A percentile compares a stretch with the other conserved stretches of the same genome.
These are phyloP conservation scores for Saturnia pavonia DNA, from an alignment of 2,888 invertebrate genomes.

Conservation along the genomic window DNA sequence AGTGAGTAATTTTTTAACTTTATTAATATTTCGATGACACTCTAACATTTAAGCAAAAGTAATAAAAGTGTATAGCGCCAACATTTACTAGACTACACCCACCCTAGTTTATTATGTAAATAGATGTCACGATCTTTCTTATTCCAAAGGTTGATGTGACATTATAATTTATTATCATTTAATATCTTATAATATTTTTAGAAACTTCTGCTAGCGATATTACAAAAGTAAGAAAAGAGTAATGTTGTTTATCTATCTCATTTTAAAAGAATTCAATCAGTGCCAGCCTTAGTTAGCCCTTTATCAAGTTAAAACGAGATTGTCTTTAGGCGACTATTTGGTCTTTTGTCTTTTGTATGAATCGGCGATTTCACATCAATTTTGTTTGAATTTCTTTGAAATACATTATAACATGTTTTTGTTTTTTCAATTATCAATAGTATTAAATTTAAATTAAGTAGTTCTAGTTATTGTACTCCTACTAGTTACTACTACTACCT, in stretches of 20 bases:
- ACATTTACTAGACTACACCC: neutral
- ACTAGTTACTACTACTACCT: no score
- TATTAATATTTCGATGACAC: neutral
- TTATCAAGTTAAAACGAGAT: no score
- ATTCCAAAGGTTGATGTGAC: neutral
- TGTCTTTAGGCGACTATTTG: no score
- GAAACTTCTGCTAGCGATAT: neutral
- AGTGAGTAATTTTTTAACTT: neutral
- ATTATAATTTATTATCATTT: neutral
- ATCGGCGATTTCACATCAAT: no score
- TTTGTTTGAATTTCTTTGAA: no score
- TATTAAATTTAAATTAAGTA: no score
- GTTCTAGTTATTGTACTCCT: no score
- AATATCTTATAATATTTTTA: neutral
- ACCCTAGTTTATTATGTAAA: constrained; percentile 9
- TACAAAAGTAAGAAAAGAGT: neutral
- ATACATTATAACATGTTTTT: no score
- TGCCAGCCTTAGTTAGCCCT: no score
- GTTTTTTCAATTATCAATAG: no score
- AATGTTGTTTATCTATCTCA: neutral
- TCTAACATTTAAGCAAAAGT: neutral
- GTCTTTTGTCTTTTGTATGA: no score
- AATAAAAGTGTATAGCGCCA: neutral
- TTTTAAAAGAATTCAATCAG: no score
- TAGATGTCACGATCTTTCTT: constrained; percentile 10